These are phyloP conservation scores for Sardinella longiceps DNA, from an alignment of 2,797 vertebrate genomes.

Conservation along the genomic window DNA sequence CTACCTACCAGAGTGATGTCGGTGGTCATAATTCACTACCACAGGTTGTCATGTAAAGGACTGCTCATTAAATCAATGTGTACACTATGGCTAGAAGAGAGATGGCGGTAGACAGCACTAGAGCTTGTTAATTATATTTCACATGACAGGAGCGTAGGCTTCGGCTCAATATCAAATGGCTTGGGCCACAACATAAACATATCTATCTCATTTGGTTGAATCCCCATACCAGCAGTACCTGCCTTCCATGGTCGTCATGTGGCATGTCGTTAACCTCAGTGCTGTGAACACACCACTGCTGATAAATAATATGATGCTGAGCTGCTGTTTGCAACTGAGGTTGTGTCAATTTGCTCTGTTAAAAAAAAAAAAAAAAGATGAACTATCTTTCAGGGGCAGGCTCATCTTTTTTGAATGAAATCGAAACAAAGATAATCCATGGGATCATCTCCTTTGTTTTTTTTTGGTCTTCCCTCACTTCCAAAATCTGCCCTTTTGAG, in stretches of 20 bases:
- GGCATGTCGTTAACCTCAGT: background rate
- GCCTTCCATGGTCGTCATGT: background rate
- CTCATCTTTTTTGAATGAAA: background rate
- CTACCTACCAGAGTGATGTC: constrained; percentile 52
- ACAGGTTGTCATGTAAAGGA: constrained; percentile 53
- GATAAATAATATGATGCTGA: background rate
- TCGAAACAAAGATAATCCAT: background rate
- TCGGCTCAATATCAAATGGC: constrained; percentile 48
- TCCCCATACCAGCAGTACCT: background rate
- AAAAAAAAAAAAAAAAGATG: background rate
- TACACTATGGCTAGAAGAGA: constrained; percentile 47
- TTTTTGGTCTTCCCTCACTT: background rate
- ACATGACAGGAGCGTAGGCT: constrained; percentile 53
- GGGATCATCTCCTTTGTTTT: background rate
- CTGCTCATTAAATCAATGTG: constrained; percentile 57
- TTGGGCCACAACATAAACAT: constrained; percentile 28
- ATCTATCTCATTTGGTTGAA: constrained; percentile 19
- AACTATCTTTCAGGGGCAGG: too few relatives aligned
- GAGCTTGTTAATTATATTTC: constrained; percentile 57
- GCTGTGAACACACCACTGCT: background rate
- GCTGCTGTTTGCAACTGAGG: background rate
- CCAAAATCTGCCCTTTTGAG: background rate
- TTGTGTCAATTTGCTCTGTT: background rate
- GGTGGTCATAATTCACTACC: constrained; percentile 54
- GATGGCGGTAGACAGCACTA: constrained; percentile 54